These are phyloP conservation scores for Melieria omissa DNA, from an alignment of 2,888 invertebrate species.

Conservation along the genomic window DNA sequence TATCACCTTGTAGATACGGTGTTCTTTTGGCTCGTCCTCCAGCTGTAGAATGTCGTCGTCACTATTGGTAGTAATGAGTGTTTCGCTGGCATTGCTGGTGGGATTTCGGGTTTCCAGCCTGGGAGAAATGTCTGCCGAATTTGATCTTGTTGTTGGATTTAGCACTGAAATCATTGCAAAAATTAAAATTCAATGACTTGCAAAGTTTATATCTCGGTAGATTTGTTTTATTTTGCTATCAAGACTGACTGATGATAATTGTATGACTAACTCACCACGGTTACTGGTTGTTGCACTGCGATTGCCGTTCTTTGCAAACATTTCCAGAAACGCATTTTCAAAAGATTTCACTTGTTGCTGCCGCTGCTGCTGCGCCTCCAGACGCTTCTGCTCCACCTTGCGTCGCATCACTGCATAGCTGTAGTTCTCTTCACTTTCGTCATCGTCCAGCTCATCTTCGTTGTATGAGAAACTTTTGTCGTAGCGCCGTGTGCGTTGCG, in stretches of 20 bases:
- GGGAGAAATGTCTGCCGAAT: not conserved
- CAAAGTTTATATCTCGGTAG: no score
- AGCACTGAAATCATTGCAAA: not conserved
- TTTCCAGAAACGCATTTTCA: constrained; percentile 47
- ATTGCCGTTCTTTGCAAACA: constrained; percentile 40
- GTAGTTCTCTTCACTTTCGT: constrained; percentile 40
- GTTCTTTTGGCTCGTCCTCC: constrained; percentile 47
- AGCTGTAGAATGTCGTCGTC: constrained; percentile 35
- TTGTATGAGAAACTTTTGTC: constrained; percentile 53
- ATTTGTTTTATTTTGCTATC: no score
- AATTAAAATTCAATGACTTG: not conserved
- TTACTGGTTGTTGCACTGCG: no score
- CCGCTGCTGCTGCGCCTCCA: constrained; percentile 45
- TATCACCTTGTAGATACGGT: constrained; percentile 47
- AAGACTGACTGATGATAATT: no score
- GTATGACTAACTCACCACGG: constrained; percentile 31
- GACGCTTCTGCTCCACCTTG: constrained; percentile 47
- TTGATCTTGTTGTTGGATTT: not conserved
- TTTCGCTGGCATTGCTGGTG: not conserved
- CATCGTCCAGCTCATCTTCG: constrained; percentile 51
- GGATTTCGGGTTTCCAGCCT: not conserved
- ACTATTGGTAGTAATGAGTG: constrained; percentile 15
- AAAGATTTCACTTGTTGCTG: constrained; percentile 47
- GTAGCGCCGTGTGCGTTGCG: constrained; percentile 49
- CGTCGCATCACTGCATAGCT: constrained; percentile 43